Percentiles rank a stretch among this genome's conserved stretches.
Conservation (phyloP, 1,140 invertebrate species). For the Penaeus chinensis region DNA sequence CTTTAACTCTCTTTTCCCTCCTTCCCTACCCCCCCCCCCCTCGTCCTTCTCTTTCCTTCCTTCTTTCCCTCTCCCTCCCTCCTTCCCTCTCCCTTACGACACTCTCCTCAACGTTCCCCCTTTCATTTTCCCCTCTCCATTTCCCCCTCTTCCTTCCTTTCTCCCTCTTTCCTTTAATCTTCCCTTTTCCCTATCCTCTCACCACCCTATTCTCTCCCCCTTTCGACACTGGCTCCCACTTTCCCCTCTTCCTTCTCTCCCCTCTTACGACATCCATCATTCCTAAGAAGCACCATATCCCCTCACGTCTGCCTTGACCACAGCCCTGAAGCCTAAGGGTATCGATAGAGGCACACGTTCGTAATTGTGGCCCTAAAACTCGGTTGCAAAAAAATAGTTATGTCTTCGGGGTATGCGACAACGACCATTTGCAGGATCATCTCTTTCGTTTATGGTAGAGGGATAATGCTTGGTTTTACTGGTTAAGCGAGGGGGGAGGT, state of each 20-base stretch:
- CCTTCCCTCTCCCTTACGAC: neutral
- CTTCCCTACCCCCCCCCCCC: neutral
- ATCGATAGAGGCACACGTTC: no score
- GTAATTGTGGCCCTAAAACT: no score
- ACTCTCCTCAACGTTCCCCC: neutral
- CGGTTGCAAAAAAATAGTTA: no score
- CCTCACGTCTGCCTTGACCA: no score
- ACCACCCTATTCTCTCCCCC: neutral
- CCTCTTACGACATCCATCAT: no score
- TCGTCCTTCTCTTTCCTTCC: neutral
- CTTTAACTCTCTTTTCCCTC: neutral
- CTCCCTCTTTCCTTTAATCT: neutral
- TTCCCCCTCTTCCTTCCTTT: neutral
- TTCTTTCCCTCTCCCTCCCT: neutral
- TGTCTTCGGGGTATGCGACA: no score
- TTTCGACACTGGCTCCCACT: neutral
- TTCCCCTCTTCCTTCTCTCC: neutral
- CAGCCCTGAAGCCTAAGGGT: no score
- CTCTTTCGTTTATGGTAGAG: no score
- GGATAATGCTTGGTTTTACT: no score
- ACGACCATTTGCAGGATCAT: no score
- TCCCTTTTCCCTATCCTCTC: neutral
- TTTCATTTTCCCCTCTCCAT: neutral
- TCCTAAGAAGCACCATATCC: no score
- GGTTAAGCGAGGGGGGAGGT: no score